Base-by-base conservation (phyloP, 2,113 vertebrate species). In the Apodemus speciosus region DNA sequence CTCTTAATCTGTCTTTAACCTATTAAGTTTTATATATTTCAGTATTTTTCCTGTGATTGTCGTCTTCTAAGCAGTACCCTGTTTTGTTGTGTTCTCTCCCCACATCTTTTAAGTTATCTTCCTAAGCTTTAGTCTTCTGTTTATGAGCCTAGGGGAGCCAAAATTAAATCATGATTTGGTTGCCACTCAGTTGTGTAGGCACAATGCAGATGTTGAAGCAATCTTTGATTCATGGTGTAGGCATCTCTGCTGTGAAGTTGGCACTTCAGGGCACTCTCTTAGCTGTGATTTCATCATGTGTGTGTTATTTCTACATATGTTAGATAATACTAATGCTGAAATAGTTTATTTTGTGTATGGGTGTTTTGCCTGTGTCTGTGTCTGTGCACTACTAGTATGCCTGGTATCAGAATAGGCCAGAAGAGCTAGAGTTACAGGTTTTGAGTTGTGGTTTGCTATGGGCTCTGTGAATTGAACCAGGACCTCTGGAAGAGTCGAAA, bases 131-230 rank as follows among this genome's bases (percentile, higher is more conserved):
- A 91, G n/a, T 95, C 16, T 95, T 96, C 30, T 94, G 32, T 80
- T 85, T 80, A 30, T 93, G 49, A 85, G 25, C 38, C 79, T 71
- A 89, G 9, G 88, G 92, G 56, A 96, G 51, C 58, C 35, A 43
- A 89, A 71, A 40, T 90, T 95, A 88, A 95, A 46, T 95, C 49
- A 83, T 46, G 32, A 0, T 76, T 88, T 96, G 43, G 23, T 91
- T 95, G 51, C 30, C 38, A 35, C 81, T 88, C 72, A 93, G 56
- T 85, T 64, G 79, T 95, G 11, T 79, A 83, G 69, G 53, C 94
- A 89, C 88, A 95, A 94, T 80, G 38, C 86, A 56, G 90, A 69
- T 92, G 53, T 88, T 94, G 68, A 91, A 46, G 21, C 53, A 91
- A 35, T 77, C 46, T 51, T 77, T n/a, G 49, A 79, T 79, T 79